Base-by-base conservation (phyloP, 2,797 vertebrate genomes). In the Peromyscus aztecus region DNA sequence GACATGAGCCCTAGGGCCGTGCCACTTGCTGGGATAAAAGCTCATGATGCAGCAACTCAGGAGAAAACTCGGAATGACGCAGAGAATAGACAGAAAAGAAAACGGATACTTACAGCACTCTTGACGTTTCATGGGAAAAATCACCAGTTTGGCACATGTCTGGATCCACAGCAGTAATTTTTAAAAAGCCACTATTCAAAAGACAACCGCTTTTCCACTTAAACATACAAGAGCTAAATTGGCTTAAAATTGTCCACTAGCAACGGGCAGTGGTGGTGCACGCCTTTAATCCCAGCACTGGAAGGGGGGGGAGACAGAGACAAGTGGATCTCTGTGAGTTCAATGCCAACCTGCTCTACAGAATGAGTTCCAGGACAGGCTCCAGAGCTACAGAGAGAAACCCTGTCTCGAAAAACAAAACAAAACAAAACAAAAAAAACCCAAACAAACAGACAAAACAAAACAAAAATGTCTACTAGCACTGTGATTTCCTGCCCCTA, bases 401-500 rank as follows among this genome's bases (percentile, higher is more conserved):
- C 14, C 52, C 52, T 52, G 52, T 52, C 52, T 52, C 10, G 52
- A 52, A 55, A 49, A 49, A 49, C 49, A 49, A 49, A 49, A 55
- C 52, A 52, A 52, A 52, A 49, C 49, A 49, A 49, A 49, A 46
- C 43, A 6, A 40, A 40, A 2, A 40, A 40, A 40, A 40, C n/a
- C 6, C 46, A 46, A 9, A 10, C 46, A 49, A 52, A 52, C 49
- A 52, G 13, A 52, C 12, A 52, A 52, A 49, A 52, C 49, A 52
- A 52, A 14, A 52, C 14, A 14, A 55, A 55, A 55, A 55, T 55
- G 52, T 46, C 59, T 75, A 83, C 1, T 91, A 87, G 2, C 5
- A 85, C 9, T 94, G 43, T 96, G 55, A 96, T 93, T 96, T 97
- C 63, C 97, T 40, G 90, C 16, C 76, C 23, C 69, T 91, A 29